Conservation (phyloP, 2,113 vertebrate genomes). For the Smithornis capensis region DNA sequence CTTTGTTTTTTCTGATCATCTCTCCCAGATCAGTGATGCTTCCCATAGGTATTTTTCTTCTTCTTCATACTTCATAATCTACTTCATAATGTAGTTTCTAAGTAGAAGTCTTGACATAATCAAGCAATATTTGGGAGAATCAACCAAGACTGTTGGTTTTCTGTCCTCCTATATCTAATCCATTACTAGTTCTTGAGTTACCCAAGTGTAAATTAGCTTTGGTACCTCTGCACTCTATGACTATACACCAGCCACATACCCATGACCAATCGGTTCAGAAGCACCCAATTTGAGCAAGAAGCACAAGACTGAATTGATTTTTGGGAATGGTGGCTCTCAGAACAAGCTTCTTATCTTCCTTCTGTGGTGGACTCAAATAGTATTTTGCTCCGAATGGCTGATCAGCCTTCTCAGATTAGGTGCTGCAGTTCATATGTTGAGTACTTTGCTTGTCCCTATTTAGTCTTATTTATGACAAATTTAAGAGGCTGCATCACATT, state of each 20-base stretch:
- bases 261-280: neutral
- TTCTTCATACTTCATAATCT: neutral
- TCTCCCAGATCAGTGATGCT: neutral
- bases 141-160: neutral
- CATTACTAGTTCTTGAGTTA: neutral
- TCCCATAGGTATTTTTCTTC: neutral
- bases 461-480: slow-evolving; percentile 20
- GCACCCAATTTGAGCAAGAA: neutral
- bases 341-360: neutral
- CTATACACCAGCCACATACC: neutral
- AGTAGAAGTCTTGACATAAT: neutral
- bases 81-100: neutral
- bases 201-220: neutral
- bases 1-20: neutral
- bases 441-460: neutral
- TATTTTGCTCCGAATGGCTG: neutral
- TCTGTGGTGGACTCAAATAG: neutral
- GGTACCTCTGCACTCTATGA: neutral
- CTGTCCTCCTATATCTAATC: neutral
- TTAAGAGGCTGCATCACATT: slow-evolving; percentile 59
- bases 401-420: neutral
- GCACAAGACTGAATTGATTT: neutral
- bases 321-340: neutral
- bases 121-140: neutral
- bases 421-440: neutral